A percentile compares a stretch with the other conserved stretches of the same genome.
Conservation (phyloP, 2,797 vertebrate genomes). For the Fringilla coelebs region DNA sequence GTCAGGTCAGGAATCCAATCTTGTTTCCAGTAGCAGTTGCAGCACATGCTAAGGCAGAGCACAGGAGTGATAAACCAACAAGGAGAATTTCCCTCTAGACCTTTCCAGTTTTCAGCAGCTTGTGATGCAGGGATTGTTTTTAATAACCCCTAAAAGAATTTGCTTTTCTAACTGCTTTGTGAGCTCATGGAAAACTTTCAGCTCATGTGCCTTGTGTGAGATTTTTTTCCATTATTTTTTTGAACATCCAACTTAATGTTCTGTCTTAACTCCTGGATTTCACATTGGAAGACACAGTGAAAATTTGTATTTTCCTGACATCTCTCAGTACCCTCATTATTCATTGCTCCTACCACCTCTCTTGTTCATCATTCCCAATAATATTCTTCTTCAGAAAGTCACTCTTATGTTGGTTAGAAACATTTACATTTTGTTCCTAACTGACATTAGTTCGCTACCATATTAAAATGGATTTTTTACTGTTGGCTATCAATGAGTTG, state of each 20-base stretch:
- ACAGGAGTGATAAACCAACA: not conserved
- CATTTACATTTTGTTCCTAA: not conserved
- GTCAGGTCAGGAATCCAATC: not conserved
- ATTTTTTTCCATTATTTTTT: not conserved
- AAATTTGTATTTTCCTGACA: not conserved
- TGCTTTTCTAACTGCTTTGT: not conserved
- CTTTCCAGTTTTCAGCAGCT: not conserved
- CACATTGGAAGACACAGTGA: not conserved
- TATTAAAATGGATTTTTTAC: not conserved
- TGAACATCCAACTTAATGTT: not conserved
- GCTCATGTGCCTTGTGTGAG: not conserved
- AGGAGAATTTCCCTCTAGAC: not conserved
- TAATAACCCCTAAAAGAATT: not conserved
- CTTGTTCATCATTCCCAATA: not conserved
- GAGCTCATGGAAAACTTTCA: not conserved
- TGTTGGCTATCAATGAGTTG: accelerated
- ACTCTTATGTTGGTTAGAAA: not conserved
- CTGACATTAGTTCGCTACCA: not conserved
- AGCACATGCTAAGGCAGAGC: not conserved
- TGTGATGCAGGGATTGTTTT: not conserved
- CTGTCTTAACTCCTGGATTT: not conserved
- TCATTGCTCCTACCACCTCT: not conserved
- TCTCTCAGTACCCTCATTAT: not conserved
- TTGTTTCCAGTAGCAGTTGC: not conserved
- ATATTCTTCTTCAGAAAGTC: not conserved